Conservation (phyloP, 2,888 invertebrate genomes). For the Gymnosoma rotundatum region DNA sequence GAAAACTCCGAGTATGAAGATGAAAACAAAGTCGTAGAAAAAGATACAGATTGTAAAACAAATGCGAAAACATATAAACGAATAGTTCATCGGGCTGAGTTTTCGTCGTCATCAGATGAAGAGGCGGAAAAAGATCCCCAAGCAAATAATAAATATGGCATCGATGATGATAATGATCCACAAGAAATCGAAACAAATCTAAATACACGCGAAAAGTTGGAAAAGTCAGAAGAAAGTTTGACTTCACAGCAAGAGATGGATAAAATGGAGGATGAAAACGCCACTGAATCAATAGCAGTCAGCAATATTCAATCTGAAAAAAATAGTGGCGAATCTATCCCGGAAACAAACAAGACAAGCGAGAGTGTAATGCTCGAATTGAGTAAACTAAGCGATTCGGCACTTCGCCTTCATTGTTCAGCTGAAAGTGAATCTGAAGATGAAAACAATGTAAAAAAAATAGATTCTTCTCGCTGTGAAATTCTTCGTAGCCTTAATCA, state of each 20-base stretch:
- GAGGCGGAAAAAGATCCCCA: slow-evolving; percentile 20
- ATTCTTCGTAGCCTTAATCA: slow-evolving; percentile 65
- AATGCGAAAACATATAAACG: slow-evolving; percentile 47
- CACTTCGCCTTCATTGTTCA: slow-evolving; percentile 50
- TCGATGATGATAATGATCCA: background rate
- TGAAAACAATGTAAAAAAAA: background rate
- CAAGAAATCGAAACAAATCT: background rate
- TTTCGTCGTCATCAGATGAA: slow-evolving; percentile 47
- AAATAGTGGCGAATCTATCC: background rate
- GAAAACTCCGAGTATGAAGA: slow-evolving; percentile 14
- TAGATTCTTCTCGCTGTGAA: slow-evolving; percentile 55
- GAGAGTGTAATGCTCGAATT: slow-evolving; percentile 40
- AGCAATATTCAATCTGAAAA: background rate
- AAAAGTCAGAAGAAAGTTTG: background rate
- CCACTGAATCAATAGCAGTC: background rate
- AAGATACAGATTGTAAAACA: slow-evolving; percentile 5
- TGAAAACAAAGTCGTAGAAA: background rate
- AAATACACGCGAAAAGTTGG: background rate
- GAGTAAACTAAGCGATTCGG: slow-evolving; percentile 71
- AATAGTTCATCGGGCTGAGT: slow-evolving; percentile 12
- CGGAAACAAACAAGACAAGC: background rate
- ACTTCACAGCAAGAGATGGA: background rate
- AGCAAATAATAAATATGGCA: background rate
- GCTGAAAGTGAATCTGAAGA: slow-evolving; percentile 29
- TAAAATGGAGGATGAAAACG: background rate